Evolutionary conservation across 2,113 vertebrate genomes (phyloP).

Genomic region (Scopus umbretta): DNA sequence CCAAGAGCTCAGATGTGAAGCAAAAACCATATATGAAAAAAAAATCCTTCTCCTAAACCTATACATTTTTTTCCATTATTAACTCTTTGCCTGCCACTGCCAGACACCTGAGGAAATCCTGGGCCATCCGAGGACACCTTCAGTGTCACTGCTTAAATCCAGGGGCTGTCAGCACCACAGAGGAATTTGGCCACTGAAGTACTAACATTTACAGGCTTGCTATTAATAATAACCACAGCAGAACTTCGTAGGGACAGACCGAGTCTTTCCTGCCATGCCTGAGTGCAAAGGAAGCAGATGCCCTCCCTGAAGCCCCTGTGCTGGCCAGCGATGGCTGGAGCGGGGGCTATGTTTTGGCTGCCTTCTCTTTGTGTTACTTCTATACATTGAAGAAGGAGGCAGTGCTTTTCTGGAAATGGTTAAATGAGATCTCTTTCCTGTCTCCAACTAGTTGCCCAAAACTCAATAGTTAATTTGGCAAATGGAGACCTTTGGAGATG

Average conservation of each 20-base stretch:
- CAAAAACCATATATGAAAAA: not conserved
- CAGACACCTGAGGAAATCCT: not conserved
- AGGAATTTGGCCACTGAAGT: not conserved
- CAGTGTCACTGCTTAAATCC: not conserved
- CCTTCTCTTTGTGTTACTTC: not conserved
- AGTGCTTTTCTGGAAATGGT: not conserved
- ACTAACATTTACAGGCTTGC: not conserved
- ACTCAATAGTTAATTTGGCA: not conserved
- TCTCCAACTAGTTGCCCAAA: not conserved
- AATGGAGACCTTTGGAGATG: not conserved
- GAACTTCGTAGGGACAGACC: accelerated
- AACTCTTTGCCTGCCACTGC: not conserved
- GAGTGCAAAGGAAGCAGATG: not conserved
- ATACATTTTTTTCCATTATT: not conserved
- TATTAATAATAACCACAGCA: not conserved
- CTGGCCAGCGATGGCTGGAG: not conserved
- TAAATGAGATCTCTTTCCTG: not conserved
- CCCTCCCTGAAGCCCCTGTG: not conserved
- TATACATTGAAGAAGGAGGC: not conserved
- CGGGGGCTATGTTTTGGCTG: not conserved
- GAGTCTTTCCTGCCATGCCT: not conserved
- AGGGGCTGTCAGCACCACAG: not conserved
- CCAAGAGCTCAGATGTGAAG: constrained; percentile 18
- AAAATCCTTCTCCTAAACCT: not conserved
- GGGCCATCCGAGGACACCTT: not conserved